These are phyloP conservation scores for Dromiciops gliroides DNA, from an alignment of 2,113 vertebrate genomes.

Conservation along the genomic window DNA sequence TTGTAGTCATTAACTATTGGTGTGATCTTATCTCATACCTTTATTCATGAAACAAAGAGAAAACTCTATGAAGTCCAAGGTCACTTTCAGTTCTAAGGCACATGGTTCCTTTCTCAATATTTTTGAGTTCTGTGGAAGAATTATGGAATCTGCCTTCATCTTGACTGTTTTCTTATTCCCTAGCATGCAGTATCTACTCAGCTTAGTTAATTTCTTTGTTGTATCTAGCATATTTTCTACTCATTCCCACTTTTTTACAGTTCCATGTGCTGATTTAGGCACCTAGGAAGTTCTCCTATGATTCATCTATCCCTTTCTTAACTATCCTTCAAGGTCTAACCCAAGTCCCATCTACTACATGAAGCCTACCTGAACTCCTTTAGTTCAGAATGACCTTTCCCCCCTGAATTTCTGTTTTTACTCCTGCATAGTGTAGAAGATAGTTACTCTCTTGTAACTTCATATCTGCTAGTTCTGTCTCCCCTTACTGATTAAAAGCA, in stretches of 20 bases:
- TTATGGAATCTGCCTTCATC: neutral
- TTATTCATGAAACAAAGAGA: neutral
- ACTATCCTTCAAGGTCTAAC: neutral
- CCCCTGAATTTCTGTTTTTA: neutral
- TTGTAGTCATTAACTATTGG: neutral
- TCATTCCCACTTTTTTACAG: neutral
- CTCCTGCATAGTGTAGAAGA: neutral
- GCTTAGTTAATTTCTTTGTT: neutral
- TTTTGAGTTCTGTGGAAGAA: neutral
- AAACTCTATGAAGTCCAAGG: neutral
- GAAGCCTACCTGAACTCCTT: neutral
- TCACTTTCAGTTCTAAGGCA: neutral
- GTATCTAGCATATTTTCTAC: neutral
- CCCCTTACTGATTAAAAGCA: neutral
- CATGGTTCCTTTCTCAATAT: neutral
- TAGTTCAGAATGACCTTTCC: neutral
- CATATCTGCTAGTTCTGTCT: neutral
- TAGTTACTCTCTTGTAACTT: constrained; percentile 7
- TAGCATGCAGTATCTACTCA: neutral
- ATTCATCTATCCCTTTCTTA: neutral
- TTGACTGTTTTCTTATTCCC: neutral
- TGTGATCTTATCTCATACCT: neutral
- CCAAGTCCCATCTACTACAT: neutral
- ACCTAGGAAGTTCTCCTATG: neutral
- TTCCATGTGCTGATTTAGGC: neutral